phyloP scores from a whole-genome alignment of 2,888 invertebrate genomes.

The Meliscaeva auricollis region DNA sequence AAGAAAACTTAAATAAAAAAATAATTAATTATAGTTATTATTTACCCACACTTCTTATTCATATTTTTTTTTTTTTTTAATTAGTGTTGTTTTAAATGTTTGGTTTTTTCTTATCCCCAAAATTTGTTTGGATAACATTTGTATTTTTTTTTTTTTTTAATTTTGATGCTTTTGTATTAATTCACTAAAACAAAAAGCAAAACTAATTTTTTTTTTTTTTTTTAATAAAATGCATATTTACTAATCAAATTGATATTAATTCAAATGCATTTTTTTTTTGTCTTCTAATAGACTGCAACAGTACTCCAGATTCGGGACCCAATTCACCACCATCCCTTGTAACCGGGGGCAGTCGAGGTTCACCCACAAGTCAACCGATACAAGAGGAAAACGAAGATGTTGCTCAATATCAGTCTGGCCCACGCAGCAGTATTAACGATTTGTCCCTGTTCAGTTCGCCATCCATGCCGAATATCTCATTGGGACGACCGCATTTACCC shows the following conservation, averaged over 20 bases:
- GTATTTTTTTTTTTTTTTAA: conserved; percentile 46
- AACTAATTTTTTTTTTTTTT: conserved; percentile 50
- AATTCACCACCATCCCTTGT: conserved; percentile 89
- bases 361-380: conserved; percentile 89
- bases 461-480: conserved; percentile 98
- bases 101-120: conserved; percentile 42
- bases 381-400: conserved; percentile 92
- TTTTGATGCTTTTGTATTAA: conserved; percentile 77
- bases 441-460: conserved; percentile 95
- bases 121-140: conserved; percentile 33
- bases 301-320: conserved; percentile 90
- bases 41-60: conserved; percentile 35
- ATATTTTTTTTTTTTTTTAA: conserved; percentile 8
- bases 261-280: neutral
- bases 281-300: conserved; percentile 84
- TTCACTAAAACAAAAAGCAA: conserved; percentile 76
- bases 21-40: neutral
- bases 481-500: conserved; percentile 91
- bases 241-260: no score
- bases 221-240: no score
- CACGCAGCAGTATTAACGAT: conserved; percentile 89
- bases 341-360: conserved; percentile 86
- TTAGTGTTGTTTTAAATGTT: conserved; percentile 54
- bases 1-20: conserved; percentile 36
- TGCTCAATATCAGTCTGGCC: conserved; percentile 87